phyloP scores from a whole-genome alignment of 2,113 vertebrate genomes.

The Athene cunicularia region DNA sequence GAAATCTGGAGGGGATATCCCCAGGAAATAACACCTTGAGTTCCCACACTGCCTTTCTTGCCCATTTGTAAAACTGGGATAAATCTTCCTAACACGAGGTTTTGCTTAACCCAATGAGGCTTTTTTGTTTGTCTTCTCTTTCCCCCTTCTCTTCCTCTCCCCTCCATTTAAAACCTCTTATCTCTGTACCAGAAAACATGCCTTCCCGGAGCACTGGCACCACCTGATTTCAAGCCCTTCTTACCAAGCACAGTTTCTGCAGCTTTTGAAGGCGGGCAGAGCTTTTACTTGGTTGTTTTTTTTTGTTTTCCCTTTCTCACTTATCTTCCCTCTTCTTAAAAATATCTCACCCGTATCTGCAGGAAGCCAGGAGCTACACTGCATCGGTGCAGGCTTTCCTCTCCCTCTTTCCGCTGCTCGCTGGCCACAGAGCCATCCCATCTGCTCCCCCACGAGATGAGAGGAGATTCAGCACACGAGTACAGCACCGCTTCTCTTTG shows the following conservation, averaged over 20 bases:
- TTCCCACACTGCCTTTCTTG: not conserved
- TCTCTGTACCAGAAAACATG: not conserved
- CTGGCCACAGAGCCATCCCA: not conserved
- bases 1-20: constrained; percentile 14
- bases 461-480: not conserved
- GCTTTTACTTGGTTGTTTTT: not conserved
- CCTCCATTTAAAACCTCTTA: not conserved
- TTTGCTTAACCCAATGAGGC: not conserved
- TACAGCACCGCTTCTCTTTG: not conserved
- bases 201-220: fast-evolving
- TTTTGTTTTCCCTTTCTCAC: not conserved
- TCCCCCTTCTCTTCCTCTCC: not conserved
- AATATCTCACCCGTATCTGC: not conserved
- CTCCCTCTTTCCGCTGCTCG: not conserved
- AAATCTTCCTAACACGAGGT: not conserved
- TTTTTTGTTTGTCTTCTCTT: not conserved
- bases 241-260: not conserved
- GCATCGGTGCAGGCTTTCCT: not conserved
- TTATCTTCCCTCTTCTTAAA: constrained; percentile 5
- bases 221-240: fast-evolving
- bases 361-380: not conserved
- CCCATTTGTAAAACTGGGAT: not conserved
- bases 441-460: not conserved
- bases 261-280: not conserved
- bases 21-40: constrained; percentile 51